Conservation (phyloP, 2,113 vertebrate genomes). For the Pedionomus torquatus region DNA sequence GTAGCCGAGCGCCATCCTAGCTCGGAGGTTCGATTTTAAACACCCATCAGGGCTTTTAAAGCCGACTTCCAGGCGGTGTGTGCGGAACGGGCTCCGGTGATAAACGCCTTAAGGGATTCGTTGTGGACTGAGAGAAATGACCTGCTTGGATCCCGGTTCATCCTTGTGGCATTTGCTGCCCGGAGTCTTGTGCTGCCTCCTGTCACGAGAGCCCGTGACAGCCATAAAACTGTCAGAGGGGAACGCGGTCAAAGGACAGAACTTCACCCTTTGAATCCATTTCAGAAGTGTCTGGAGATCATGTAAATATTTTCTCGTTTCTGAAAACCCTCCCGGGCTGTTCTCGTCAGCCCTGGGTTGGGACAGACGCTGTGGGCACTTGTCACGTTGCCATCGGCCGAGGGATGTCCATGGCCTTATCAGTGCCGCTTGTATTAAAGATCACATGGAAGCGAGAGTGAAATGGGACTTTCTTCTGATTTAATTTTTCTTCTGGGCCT, state of each 20-base stretch:
- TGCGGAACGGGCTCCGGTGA: fast-evolving
- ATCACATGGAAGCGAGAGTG: fast-evolving
- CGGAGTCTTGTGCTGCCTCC: background rate
- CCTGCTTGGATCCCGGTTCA: fast-evolving
- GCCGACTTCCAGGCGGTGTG: fast-evolving
- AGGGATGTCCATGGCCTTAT: fast-evolving
- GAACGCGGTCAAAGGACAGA: fast-evolving
- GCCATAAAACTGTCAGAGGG: fast-evolving
- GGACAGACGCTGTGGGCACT: fast-evolving
- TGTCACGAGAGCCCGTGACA: fast-evolving
- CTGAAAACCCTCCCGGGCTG: fast-evolving
- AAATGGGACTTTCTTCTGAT: background rate
- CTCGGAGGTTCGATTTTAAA: fast-evolving
- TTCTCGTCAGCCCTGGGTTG: fast-evolving
- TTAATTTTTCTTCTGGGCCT: background rate
- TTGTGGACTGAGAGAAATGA: fast-evolving
- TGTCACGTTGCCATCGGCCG: background rate
- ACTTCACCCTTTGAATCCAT: fast-evolving
- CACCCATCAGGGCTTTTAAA: fast-evolving
- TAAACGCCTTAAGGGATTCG: fast-evolving
- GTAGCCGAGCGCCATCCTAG: background rate
- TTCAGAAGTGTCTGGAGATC: background rate
- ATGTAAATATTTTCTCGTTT: fast-evolving
- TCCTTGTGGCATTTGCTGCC: fast-evolving
- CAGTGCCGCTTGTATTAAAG: background rate